Evolutionary conservation across 2,113 vertebrate species (phyloP), one percentile per base, ranked within the genome.

Genomic region (Caranx ignobilis): DNA sequence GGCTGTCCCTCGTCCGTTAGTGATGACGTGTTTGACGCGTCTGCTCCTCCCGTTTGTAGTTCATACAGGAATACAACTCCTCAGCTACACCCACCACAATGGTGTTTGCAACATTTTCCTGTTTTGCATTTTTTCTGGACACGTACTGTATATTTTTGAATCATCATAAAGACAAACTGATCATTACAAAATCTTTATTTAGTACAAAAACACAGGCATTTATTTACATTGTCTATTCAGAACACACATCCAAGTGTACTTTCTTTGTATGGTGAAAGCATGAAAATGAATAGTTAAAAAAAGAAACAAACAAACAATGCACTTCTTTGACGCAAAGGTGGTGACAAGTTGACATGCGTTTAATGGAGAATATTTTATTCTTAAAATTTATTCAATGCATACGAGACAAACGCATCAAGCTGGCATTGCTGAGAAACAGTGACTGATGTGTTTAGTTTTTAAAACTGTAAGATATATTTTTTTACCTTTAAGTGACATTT

Each of bases 21-120:
- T 77, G 82, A 91, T 92, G 89, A 87, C 88, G 88, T 19, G 50
- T 16, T 0, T 7, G n/a, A 63, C 57, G 41, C 10, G 3, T 1
- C n/a, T 16, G 0, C 7, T 2, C 1, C 10, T 12, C 1, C 0
- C 3, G 26, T 1, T 5, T 73, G 64, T 79, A 80, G 67, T 82
- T 82, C 15, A 2, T 2, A 37, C 7, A 3, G 3, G 16, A 62
- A 32, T 54, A 31, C 47, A 54, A 50, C 55, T 34, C 9, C 16
- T 34, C 6, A 0, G 2, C 18, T 4, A 13, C 35, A 55, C 67
- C 11, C 47, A 2, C 3, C 19, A 9, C 4, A 10, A 31, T 12
- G 18, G 1, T 3, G 1, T 3, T 39, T 37, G 10, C 37, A 54
- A 7, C 13, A 1, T 18, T 15, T 35, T 41, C 39, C 26, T 26